Base-by-base conservation (phyloP, 92 coral and sea anemone genomes). In the Palythoa heliodiscus region DNA sequence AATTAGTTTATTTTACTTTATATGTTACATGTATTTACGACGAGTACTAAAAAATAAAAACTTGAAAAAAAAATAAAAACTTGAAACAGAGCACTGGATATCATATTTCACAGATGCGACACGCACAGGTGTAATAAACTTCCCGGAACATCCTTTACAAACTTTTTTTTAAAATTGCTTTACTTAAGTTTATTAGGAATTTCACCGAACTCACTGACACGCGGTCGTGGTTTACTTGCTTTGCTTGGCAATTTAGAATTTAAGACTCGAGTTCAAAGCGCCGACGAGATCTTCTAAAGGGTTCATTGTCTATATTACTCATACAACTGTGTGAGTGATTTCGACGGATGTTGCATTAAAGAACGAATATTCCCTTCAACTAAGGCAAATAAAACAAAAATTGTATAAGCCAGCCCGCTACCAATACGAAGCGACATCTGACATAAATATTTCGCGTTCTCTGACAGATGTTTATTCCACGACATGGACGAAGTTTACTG, bases 371-470 rank as follows among this genome's bases (percentile, higher is more conserved):
- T 73, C 54, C 58, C 54, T 40, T 73, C 77, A 73, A 73, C 77
- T 73, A 73, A 73, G 77, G 77, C 57, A 73, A 73, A 48, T 73
- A 73, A 73, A 73, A 73, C 76, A 39, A 72, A 73, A 73, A 73
- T 73, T 73, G 23, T 73, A 43, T 48, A 73, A 73, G 77, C 77
- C 77, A 47, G 3, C 55, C 77, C 77, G 60, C 77, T 73, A 73
- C 77, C 77, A 73, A 73, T 73, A 73, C 77, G 60, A 73, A 73
- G 77, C 77, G 77, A 73, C 77, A 73, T 73, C 77, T 73, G 77
- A 73, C 77, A 40, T 73, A 73, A 73, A 73, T 73, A 73, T 73
- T 73, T 73, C 77, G 77, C 55, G 77, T 73, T 73, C 76, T 72
- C 77, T 72, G 77, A 72, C 77, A 70, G 74, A 70, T 70, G 50